Percentiles rank a stretch among this genome's conserved stretches.
Conservation (phyloP, 2,888 invertebrate genomes). For the Metacarcinus magister region DNA sequence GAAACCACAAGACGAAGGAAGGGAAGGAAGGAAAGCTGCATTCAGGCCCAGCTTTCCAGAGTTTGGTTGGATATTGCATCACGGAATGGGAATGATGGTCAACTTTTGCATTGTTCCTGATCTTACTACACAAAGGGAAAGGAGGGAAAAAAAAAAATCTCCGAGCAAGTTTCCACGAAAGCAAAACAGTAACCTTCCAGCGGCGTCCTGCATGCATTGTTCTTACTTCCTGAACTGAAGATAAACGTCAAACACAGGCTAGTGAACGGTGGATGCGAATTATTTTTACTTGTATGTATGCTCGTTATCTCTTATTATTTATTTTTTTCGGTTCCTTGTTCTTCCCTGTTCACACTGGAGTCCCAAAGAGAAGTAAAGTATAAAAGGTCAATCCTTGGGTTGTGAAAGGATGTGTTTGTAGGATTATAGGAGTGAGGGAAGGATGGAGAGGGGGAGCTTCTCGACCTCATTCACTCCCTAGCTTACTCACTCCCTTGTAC, state of each 20-base stretch:
- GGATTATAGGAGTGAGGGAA: not conserved
- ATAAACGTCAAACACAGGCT: not conserved
- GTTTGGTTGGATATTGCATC: conserved; percentile 11
- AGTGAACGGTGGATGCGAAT: not conserved
- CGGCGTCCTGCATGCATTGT: not conserved
- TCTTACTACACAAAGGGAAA: not conserved
- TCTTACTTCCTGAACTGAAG: not conserved
- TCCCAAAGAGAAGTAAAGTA: not conserved
- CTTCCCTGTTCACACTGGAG: not conserved
- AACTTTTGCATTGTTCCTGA: conserved; percentile 41
- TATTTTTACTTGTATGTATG: not conserved
- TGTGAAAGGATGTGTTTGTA: not conserved
- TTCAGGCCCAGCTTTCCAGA: not conserved
- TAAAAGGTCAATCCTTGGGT: no score
- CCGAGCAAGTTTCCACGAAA: not conserved
- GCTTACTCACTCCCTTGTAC: no score
- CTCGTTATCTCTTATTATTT: not conserved
- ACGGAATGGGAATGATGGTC: conserved; percentile 21
- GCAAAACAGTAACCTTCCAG: not conserved
- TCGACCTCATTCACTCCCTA: no score
- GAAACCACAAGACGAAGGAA: not conserved
- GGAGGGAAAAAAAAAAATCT: not conserved
- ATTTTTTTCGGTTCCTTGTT: not conserved
- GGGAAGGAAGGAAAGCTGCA: not conserved
- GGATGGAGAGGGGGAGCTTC: not conserved